phyloP scores from a whole-genome alignment of 2,113 vertebrate species.

The Myrmecobius fasciatus region DNA sequence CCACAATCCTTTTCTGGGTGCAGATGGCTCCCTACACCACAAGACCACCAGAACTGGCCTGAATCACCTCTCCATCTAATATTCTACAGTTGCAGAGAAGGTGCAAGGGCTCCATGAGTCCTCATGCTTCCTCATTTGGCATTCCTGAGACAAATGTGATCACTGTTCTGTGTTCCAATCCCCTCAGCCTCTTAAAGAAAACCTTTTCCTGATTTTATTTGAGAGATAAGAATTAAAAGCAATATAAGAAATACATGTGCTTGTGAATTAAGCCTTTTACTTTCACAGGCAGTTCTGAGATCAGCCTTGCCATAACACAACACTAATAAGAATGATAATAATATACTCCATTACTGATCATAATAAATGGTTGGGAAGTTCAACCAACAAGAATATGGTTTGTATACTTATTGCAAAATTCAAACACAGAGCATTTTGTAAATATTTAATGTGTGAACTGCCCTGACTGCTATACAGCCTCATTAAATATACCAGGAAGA shows the following conservation, averaged over 20 bases:
- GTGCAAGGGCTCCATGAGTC: background rate
- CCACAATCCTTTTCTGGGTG: no score
- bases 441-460: background rate
- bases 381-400: slow-evolving; percentile 44
- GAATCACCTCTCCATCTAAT: no score
- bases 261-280: slow-evolving; percentile 34
- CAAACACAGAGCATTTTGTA: background rate
- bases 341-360: background rate
- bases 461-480: background rate
- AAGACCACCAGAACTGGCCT: no score
- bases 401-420: slow-evolving; percentile 1
- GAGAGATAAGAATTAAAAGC: background rate
- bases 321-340: slow-evolving; percentile 22
- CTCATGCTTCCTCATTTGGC: background rate
- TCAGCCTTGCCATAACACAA: background rate
- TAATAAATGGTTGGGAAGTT: background rate
- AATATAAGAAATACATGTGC: background rate
- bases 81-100: background rate
- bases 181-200: background rate
- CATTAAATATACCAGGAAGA: slow-evolving; percentile 37
- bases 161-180: background rate
- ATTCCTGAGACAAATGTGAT: background rate
- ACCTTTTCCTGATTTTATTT: background rate
- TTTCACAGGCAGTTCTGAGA: slow-evolving; percentile 5
- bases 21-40: no score